phyloP scores from a whole-genome alignment of 2,797 vertebrate genomes.

The Sphenopsis melanotis region DNA sequence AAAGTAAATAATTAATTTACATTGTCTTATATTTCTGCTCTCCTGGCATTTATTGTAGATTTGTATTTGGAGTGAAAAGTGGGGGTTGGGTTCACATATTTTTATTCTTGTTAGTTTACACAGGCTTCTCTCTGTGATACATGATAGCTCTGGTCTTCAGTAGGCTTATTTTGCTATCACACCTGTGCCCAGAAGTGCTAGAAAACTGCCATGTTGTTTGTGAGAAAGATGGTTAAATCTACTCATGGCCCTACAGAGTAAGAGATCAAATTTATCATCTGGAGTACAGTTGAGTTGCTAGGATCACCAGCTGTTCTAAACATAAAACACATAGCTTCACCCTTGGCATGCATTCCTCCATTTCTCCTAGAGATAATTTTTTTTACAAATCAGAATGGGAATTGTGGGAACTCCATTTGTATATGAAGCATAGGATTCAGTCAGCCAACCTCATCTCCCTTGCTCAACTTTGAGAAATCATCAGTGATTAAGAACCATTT shows the following conservation, averaged over 20 bases:
- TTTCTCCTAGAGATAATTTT: background rate
- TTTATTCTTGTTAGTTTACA: background rate
- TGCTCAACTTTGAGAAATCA: background rate
- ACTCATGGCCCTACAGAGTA: background rate
- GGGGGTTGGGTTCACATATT: background rate
- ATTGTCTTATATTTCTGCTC: background rate
- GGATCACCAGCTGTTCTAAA: background rate
- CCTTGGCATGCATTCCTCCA: rapidly evolving
- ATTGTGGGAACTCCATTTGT: background rate
- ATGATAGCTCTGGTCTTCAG: background rate
- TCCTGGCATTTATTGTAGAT: background rate
- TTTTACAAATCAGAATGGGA: background rate
- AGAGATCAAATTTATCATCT: background rate
- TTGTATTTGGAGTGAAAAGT: background rate
- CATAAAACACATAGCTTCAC: background rate
- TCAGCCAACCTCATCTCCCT: background rate
- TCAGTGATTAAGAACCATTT: background rate
- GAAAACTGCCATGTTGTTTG: background rate
- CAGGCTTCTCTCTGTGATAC: background rate
- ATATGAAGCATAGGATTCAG: background rate
- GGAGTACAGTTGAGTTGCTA: background rate
- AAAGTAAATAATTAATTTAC: background rate
- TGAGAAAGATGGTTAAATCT: background rate
- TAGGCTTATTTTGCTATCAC: background rate
- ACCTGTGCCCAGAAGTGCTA: background rate